Base-by-base conservation (phyloP, 2,888 invertebrate genomes). In the Epistrophe eligans region DNA sequence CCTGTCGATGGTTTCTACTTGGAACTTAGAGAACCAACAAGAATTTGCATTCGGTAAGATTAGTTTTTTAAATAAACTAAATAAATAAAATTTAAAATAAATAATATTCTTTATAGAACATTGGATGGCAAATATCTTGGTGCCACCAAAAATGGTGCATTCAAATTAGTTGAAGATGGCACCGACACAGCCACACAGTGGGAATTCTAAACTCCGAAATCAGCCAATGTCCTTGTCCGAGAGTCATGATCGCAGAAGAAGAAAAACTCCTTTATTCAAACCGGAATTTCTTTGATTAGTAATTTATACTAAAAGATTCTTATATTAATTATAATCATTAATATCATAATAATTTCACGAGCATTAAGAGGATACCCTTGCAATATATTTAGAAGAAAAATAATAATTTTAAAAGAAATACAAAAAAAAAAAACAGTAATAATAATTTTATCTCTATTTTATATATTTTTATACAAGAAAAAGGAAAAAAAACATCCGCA, bases 21-120 rank as follows among this genome's bases (percentile, higher is more conserved):
- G 91, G 98, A 99, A 94, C 94, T 99, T 90, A 96, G 98, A 89
- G 98, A 98, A 93, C 98, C 98, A 40, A 98, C 98, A 88, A 95
- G 97, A 90, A 96, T 99, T 91, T 97, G 97, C 94, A 98, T 99
- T 93, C 97, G 93, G 93, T 93, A 96, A 93, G 79, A 28, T 15
- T 11, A 17, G 1, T 11, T 19, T 11, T 19, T 10, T 50, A 0
- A 9, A 4, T 17, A 58, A 6, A 45, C 0, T 15, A n/a, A 6
- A 13, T 6, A 24, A 24, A 24, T 24, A 24, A 24, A 24, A 24
- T 11, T 10, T 1, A 10, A 67, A 38, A 77, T 43, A 32, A 28
- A 24, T 4, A 8, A 3, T 55, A 57, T 40, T 45, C 79, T 2
- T 40, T 70, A 1, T 71, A 93, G 93, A 91, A 92, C 93, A 79